Evolutionary conservation across 2,113 vertebrate species (phyloP), one percentile per base, ranked within the genome.

Genomic region (Bungarus multicinctus): DNA sequence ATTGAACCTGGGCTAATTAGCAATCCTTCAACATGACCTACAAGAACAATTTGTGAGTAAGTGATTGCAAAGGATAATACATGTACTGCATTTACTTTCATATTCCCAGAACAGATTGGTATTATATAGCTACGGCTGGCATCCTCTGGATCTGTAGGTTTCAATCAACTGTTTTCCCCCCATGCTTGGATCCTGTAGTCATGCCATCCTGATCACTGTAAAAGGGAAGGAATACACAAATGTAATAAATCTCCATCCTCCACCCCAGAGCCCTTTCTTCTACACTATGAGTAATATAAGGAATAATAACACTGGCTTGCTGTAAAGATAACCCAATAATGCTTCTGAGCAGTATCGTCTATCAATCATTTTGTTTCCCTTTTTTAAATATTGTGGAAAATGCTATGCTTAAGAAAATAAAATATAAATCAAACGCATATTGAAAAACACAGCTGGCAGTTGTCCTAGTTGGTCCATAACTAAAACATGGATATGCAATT

Each of bases 391-490:
- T 54, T 85, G 34, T 10, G 5, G 54, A 87, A 55, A 16, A 85
- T 43, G 11, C 52, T 85, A 57, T 5, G 23, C 27, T 69, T 60
- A 90, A 74, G 30, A 39, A 91, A 58, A 86, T 45, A 86, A 45
- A 53, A 54, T 47, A 45, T 23, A 92, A 60, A 87, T n/a, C 30
- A 57, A 86, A 18, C 12, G 2, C 53, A 87, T 52, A 53, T 92
- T 69, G 22, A 52, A 92, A 92, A 88, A 14, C 45, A 92, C 58
- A 87, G 43, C 91, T 92, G 91, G 91, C 85, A 25, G 30, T 60
- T 53, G 55, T 87, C 54, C 18, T 50, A 60, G 18, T 43, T 60
- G n/a, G 54, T 85, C 43, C 91, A 50, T 7, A 50, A 85, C 54
- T 87, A 64, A 87, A 91, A 91, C 91, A 91, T 91, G 55, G 27